A percentile compares a stretch with the other conserved stretches of the same genome.
Evolutionary conservation across 2,797 vertebrate species (phyloP).

Genomic region (Tapirus indicus): DNA sequence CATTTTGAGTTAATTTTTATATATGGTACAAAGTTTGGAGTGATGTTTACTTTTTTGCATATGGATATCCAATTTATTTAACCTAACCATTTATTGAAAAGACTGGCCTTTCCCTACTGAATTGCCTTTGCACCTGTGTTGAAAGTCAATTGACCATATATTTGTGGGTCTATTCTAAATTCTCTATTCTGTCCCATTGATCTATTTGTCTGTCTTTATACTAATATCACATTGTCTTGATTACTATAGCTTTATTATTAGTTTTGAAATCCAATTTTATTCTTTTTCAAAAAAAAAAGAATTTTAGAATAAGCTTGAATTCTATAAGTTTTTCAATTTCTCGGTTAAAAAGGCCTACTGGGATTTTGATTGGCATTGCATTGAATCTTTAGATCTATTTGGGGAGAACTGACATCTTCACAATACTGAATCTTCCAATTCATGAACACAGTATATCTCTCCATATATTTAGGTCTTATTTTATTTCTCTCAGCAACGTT

Average conservation of each 20-base stretch:
- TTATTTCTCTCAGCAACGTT: not conserved
- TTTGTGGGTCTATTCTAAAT: not conserved
- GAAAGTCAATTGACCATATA: not conserved
- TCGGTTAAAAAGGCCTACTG: not conserved
- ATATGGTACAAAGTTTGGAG: not conserved
- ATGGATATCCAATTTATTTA: not conserved
- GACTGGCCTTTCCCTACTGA: not conserved
- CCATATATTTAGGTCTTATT: not conserved
- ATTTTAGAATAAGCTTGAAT: slow-evolving; percentile 32
- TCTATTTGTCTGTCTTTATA: not conserved
- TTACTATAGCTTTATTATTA: not conserved
- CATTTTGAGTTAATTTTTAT: slow-evolving; percentile 27
- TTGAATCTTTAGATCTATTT: not conserved
- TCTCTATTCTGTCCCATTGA: not conserved
- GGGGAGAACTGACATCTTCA: not conserved
- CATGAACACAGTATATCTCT: not conserved
- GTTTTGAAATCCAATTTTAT: not conserved
- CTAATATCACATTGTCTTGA: not conserved
- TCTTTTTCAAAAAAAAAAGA: slow-evolving; percentile 23
- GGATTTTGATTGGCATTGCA: not conserved
- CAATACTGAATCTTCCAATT: not conserved
- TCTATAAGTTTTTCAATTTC: not conserved
- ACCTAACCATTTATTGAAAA: slow-evolving; percentile 27
- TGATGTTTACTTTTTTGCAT: slow-evolving; percentile 12
- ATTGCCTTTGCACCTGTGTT: not conserved